These are phyloP conservation scores for Dasypus novemcinctus DNA, from an alignment of 2,113 vertebrate species.

Conservation along the genomic window DNA sequence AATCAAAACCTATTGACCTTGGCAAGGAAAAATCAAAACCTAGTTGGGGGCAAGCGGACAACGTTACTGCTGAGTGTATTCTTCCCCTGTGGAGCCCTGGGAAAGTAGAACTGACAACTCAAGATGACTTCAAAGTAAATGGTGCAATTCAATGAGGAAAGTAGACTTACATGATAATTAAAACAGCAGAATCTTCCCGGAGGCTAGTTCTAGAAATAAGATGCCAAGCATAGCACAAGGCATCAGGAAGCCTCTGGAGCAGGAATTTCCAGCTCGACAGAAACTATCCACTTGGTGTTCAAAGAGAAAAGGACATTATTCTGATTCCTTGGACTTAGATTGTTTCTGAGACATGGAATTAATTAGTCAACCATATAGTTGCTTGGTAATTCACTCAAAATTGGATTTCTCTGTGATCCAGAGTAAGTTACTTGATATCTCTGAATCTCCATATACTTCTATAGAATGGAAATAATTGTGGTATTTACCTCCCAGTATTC, in stretches of 20 bases:
- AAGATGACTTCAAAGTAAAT: slow-evolving; percentile 52
- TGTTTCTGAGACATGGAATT: neutral
- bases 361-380: slow-evolving; percentile 20
- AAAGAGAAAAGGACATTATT: slow-evolving; percentile 26
- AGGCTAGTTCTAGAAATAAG: slow-evolving; percentile 47
- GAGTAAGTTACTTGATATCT: neutral
- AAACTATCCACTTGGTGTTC: slow-evolving; percentile 40
- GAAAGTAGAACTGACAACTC: slow-evolving; percentile 36
- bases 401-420: slow-evolving; percentile 13
- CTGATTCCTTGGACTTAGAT: neutral
- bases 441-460: neutral
- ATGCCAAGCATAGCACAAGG: neutral
- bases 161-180: slow-evolving; percentile 1
- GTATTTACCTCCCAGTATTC: neutral
- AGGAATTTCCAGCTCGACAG: slow-evolving; percentile 63
- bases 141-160: slow-evolving; percentile 43
- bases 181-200: slow-evolving; percentile 47
- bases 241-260: slow-evolving; percentile 45
- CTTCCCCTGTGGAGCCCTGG: neutral
- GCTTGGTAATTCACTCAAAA: neutral
- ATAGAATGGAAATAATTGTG: neutral
- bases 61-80: neutral
- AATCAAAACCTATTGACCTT: neutral
- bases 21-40: neutral
- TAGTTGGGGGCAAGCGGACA: neutral